Percentiles rank a stretch among this genome's conserved stretches.
Conservation (phyloP, 2,888 invertebrate species). For the Cheilosia soror region DNA sequence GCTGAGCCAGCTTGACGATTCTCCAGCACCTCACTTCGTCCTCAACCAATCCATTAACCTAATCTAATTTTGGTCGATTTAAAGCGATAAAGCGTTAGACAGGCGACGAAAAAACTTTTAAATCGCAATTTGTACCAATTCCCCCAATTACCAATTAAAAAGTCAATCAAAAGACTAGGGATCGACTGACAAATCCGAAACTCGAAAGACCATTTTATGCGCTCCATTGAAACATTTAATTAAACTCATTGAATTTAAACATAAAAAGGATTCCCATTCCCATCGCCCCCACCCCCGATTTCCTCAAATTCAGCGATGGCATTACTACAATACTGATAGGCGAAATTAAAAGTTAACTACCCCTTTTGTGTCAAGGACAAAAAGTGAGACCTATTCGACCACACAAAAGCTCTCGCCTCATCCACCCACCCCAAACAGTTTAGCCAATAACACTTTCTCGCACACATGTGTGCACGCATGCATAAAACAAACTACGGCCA, state of each 20-base stretch:
- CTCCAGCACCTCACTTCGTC: too few relatives aligned
- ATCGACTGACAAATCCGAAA: neutral
- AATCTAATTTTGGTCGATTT: too few relatives aligned
- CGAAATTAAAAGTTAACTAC: slow-evolving; percentile 71
- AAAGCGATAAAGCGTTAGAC: too few relatives aligned
- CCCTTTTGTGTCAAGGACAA: slow-evolving; percentile 72
- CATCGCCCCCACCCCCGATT: neutral
- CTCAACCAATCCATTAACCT: too few relatives aligned
- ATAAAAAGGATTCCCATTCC: slow-evolving; percentile 22
- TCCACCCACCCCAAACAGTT: neutral
- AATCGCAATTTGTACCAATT: neutral
- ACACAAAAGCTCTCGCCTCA: slow-evolving; percentile 49
- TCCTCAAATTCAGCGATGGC: neutral
- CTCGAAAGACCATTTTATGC: neutral
- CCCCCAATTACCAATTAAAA: neutral
- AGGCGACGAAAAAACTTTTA: too few relatives aligned
- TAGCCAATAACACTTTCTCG: slow-evolving; percentile 31
- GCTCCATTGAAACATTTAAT: slow-evolving; percentile 46
- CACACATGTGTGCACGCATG: slow-evolving; percentile 25
- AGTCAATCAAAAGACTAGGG: neutral
- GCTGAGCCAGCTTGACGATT: too few relatives aligned
- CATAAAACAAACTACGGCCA: slow-evolving; percentile 7
- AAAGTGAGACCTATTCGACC: slow-evolving; percentile 72
- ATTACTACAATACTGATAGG: slow-evolving; percentile 19
- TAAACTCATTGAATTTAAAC: slow-evolving; percentile 34